Evolutionary conservation across 2,113 vertebrate species (phyloP).

Genomic region (Aphyosemion australe): DNA sequence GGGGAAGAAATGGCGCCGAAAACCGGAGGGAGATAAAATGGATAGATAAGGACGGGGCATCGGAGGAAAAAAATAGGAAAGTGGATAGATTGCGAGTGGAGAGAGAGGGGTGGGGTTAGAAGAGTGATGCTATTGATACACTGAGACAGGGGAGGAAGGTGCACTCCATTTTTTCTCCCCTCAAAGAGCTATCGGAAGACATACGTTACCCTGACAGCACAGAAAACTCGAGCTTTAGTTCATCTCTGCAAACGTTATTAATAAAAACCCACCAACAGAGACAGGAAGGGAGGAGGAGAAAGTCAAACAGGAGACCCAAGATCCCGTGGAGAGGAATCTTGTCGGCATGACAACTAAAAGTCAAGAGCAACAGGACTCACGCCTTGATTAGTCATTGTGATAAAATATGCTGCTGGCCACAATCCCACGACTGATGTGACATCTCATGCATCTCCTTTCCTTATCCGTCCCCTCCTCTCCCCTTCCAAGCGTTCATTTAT

Average conservation of each 20-base stretch:
- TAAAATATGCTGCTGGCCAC: constrained; percentile 61
- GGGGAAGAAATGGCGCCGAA: constrained; percentile 63
- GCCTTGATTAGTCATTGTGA: constrained; percentile 71
- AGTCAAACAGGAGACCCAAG: constrained; percentile 23
- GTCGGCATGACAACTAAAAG: constrained; percentile 42
- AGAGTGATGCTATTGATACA: constrained; percentile 72
- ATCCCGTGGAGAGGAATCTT: constrained; percentile 39
- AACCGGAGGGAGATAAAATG: constrained; percentile 66
- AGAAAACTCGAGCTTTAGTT: constrained; percentile 54
- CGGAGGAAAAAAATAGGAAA: constrained; percentile 56
- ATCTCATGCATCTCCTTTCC: constrained; percentile 45
- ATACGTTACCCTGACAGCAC: constrained; percentile 66
- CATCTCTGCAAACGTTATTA: constrained; percentile 64
- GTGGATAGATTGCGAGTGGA: constrained; percentile 63
- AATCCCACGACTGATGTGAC: constrained; percentile 52
- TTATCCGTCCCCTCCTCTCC: constrained; percentile 15
- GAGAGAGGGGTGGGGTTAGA: constrained; percentile 36
- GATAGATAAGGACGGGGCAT: constrained; percentile 67
- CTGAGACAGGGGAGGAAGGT: constrained; percentile 46
- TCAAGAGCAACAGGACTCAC: constrained; percentile 50
- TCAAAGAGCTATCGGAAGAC: constrained; percentile 62
- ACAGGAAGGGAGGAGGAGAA: constrained; percentile 30
- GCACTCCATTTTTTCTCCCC: constrained; percentile 35
- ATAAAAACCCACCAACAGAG: constrained; percentile 49
- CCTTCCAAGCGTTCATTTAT: constrained; percentile 50